phyloP scores from a whole-genome alignment of 2,113 vertebrate genomes.

The Dicrurus megarhynchus region DNA sequence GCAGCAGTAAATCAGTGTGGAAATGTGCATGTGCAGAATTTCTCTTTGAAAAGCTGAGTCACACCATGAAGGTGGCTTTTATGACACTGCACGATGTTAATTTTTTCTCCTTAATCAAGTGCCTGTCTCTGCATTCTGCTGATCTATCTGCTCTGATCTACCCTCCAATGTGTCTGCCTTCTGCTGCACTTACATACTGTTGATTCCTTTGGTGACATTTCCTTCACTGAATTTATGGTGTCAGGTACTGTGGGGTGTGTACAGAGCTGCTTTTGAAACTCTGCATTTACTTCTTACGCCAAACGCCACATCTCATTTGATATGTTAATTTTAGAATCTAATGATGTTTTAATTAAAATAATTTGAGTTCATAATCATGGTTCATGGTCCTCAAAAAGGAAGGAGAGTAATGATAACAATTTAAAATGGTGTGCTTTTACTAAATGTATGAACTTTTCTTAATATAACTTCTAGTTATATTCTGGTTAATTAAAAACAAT shows the following conservation, averaged over 20 bases:
- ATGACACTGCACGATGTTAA: not conserved
- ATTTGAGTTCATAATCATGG: constrained; percentile 56
- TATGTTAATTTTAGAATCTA: constrained; percentile 60
- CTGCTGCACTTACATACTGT: not conserved
- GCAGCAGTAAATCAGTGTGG: not conserved
- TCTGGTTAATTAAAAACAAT: constrained; percentile 25
- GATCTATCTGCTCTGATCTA: not conserved
- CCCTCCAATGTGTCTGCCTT: not conserved
- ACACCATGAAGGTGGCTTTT: not conserved
- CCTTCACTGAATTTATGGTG: not conserved
- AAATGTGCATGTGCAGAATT: not conserved
- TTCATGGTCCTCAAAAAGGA: constrained; percentile 17
- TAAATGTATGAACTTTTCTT: not conserved
- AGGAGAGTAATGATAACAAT: not conserved
- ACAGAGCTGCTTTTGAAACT: constrained; percentile 33
- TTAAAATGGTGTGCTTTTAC: not conserved
- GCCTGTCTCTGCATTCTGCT: not conserved
- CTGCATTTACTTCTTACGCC: not conserved
- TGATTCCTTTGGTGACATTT: not conserved
- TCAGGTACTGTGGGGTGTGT: not conserved
- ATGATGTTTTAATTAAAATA: constrained; percentile 61
- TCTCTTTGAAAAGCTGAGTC: not conserved
- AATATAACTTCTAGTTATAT: not conserved
- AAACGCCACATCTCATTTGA: constrained; percentile 37
- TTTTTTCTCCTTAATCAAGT: not conserved